These are phyloP conservation scores for Mustela erminea DNA, from an alignment of 2,797 vertebrate genomes.

Conservation along the genomic window DNA sequence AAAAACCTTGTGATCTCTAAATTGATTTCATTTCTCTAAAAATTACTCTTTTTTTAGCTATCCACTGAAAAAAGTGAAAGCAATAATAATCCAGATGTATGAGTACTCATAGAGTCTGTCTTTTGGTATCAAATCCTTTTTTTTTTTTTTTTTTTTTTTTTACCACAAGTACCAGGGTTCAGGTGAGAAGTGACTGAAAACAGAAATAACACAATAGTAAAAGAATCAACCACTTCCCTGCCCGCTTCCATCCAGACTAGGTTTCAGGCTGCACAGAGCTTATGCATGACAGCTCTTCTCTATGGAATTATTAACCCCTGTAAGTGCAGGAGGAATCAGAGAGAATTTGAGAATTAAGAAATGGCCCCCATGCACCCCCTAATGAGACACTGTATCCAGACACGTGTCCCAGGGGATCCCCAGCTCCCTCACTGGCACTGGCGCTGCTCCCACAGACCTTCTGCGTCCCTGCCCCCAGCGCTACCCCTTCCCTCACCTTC, in stretches of 20 bases:
- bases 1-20: not conserved
- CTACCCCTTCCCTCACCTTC: too few relatives aligned
- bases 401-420: too few relatives aligned
- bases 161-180: not conserved
- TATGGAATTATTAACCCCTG: rapidly evolving
- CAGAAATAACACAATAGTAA: not conserved
- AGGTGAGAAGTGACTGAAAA: not conserved
- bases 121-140: not conserved
- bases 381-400: not conserved
- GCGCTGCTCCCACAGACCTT: too few relatives aligned
- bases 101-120: too few relatives aligned
- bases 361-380: rapidly evolving
- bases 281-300: not conserved
- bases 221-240: not conserved
- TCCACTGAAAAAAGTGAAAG: not conserved
- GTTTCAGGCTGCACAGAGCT: not conserved
- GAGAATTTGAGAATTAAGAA: not conserved
- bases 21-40: not conserved
- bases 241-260: too few relatives aligned
- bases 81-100: not conserved
- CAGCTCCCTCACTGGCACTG: too few relatives aligned
- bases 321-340: not conserved
- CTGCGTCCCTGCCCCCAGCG: too few relatives aligned
- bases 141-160: too few relatives aligned
- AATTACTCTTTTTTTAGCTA: not conserved